Evolutionary conservation across 30 jellyfish, hydroid and myxozoan species (phyloP), one percentile per base, ranked within the genome.

Genomic region (Pseudorhiza aurosa): DNA sequence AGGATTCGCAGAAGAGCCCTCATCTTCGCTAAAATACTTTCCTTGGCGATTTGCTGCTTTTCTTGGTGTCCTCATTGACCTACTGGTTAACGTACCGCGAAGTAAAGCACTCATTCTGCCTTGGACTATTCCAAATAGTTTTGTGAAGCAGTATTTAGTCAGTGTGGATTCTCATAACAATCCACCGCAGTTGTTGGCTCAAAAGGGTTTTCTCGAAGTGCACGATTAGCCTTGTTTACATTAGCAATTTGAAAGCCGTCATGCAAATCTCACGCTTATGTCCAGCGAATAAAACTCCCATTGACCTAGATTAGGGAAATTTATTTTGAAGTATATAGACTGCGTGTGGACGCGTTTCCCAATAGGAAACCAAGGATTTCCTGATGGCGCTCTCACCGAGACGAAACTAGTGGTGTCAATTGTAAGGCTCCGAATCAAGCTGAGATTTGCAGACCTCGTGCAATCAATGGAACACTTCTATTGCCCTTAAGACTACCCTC

Each of bases 331-430:
- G 71, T 50, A 25, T 58, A 59, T 55, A 77, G 42, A 35, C 82
- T 60, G 50, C 29, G 90, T 46, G 31, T 6, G 90, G 12, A 30
- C 82, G 71, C 84, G 71, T 84, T 80, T 80, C 91, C 91, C 91
- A 49, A 64, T 27, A 80, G 91, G 91, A 80, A 80, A 80, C 91
- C 91, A 83, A 80, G 75, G 65, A 84, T 68, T 80, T 80, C 91
- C 91, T 80, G 77, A 64, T 58, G 81, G 79, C 75, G 49, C n/a
- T 49, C 83, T 32, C 11, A 77, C 73, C 77, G 42, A 47, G 89
- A 19, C 75, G 32, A 22, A 26, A 30, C 77, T 25, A 63, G 62
- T 43, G n/a, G 80, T 77, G 89, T 58, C 70, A 65, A 64, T 45
- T 55, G 67, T 49, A 7, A 32, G 39, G 53, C 65, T 64, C 53